Evolutionary conservation across 1,140 invertebrate species (phyloP).

Genomic region (Glossosoma conforme): DNA sequence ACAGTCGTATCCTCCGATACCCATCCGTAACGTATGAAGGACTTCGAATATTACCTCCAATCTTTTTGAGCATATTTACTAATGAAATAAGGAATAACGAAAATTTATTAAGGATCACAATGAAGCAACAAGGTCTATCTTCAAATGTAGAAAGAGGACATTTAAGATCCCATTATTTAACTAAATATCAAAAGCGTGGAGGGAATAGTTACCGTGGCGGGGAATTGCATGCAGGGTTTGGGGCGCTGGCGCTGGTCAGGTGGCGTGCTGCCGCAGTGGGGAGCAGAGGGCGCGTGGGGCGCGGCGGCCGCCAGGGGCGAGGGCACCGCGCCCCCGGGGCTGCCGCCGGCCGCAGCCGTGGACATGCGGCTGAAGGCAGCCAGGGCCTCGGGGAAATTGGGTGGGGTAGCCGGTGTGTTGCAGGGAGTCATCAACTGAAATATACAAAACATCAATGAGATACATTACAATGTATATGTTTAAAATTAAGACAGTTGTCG

Average conservation of each 20-base stretch:
- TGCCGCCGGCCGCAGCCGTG: constrained; percentile 43
- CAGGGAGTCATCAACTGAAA: constrained; percentile 71
- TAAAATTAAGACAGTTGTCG: neutral
- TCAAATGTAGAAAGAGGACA: too few relatives aligned
- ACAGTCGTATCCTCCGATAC: too few relatives aligned
- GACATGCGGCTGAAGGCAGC: constrained; percentile 81
- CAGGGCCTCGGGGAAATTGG: constrained; percentile 82
- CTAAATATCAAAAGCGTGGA: too few relatives aligned
- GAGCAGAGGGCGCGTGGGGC: constrained; percentile 37
- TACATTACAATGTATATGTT: constrained; percentile 5
- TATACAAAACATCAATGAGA: constrained; percentile 7
- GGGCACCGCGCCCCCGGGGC: constrained; percentile 35
- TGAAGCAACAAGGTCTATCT: neutral
- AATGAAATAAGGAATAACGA: too few relatives aligned
- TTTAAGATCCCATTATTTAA: too few relatives aligned
- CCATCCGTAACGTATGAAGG: too few relatives aligned
- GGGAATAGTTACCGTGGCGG: constrained; percentile 19
- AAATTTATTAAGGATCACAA: too few relatives aligned
- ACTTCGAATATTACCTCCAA: too few relatives aligned
- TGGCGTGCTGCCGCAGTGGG: constrained; percentile 20
- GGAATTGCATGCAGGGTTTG: constrained; percentile 28
- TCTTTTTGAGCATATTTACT: too few relatives aligned
- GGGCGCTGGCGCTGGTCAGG: constrained; percentile 32
- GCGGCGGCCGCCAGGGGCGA: constrained; percentile 29
- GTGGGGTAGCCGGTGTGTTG: constrained; percentile 85